Base-by-base conservation (phyloP, 92 coral and sea anemone genomes). In the Isaurus tuberculatus region DNA sequence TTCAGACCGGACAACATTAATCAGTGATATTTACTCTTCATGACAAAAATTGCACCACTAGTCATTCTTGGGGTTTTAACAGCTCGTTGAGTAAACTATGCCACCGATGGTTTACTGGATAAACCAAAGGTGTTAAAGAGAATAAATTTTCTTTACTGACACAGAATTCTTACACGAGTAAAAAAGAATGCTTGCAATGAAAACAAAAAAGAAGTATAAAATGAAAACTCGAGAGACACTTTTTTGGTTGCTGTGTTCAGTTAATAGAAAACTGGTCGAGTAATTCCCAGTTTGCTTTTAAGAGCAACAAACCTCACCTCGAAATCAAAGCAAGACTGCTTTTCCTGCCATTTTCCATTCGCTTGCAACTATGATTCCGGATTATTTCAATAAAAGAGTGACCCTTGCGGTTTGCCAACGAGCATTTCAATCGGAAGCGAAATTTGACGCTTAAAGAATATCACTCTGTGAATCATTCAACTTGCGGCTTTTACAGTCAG, bases 401-500 rank as follows among this genome's bases (percentile, higher is more conserved):
- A 5, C 10, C 17, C 22, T 75, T 53, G 81, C 19, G 81, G 81
- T 75, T 58, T 73, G 51, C 46, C 51, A 75, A 75, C 43, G 67
- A 57, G 81, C 25, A 33, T 75, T 77, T 58, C 80, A 74, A 34
- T 77, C 70, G 82, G 82, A 77, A 77, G 69, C 48, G 34, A 49
- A 30, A 40, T 13, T 40, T 73, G 69, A 60, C 81, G 69, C 40
- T 57, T 42, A n/a, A 40, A 32, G 82, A 77, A 58, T 31, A 33
- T 5, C 82, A 77, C 23, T 36, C 26, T 37, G 64, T 9, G 51
- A 15, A 60, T 5, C 55, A 49, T 57, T 63, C 64, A 20, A 6
- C 20, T 30, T 63, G 69, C 29, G 69, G 82, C 23, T 58, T 31
- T 46, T 60, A 3, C 33, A 30, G 40, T 19, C 27, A 2, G 19